phyloP scores from a whole-genome alignment of 2,113 vertebrate species.

The Meriones unguiculatus region DNA sequence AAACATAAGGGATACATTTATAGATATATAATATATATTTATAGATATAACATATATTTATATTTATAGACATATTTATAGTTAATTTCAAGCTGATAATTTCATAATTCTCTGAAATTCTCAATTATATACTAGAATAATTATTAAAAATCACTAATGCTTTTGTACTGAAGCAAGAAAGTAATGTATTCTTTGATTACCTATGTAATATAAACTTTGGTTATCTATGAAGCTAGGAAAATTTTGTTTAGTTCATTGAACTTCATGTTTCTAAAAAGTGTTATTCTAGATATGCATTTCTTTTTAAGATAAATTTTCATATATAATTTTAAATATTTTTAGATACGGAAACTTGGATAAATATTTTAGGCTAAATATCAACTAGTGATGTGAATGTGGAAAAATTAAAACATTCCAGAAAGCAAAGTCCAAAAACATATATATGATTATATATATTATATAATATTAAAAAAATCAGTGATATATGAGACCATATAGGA shows the following conservation, averaged over 20 bases:
- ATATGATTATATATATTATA: neutral
- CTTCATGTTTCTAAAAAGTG: neutral
- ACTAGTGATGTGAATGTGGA: neutral
- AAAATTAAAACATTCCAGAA: neutral
- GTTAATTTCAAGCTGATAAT: neutral
- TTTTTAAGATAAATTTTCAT: neutral
- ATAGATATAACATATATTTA: too few relatives aligned
- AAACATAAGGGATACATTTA: neutral
- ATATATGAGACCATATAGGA: neutral
- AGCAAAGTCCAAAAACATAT: neutral
- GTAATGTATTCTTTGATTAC: neutral
- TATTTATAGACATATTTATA: too few relatives aligned
- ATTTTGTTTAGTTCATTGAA: neutral
- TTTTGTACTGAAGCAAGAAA: neutral
- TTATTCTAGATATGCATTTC: neutral
- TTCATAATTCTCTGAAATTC: neutral
- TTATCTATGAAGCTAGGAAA: neutral
- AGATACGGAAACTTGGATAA: neutral
- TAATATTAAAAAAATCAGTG: neutral
- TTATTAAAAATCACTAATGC: neutral
- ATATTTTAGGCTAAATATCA: neutral
- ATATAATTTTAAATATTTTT: neutral
- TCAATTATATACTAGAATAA: neutral
- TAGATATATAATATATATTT: too few relatives aligned
- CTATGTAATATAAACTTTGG: neutral